Conservation (phyloP, 2,113 vertebrate species). For the Pseudorasbora parva region DNA sequence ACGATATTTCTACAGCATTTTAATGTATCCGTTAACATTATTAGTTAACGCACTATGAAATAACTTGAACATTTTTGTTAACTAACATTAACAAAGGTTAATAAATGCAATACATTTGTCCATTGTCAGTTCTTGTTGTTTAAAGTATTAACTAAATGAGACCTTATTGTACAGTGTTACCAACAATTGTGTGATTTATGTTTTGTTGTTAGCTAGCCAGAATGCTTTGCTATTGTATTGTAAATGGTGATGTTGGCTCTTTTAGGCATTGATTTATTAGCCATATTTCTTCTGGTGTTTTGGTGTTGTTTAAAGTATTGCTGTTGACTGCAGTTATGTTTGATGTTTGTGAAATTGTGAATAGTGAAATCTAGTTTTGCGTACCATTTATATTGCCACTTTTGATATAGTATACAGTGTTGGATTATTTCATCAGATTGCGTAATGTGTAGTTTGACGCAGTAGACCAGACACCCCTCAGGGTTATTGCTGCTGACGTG, state of each 20-base stretch:
- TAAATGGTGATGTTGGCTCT: background rate
- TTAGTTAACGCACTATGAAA: too few relatives aligned
- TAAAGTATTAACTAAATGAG: too few relatives aligned
- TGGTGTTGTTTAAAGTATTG: background rate
- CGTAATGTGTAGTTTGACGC: conserved; percentile 20
- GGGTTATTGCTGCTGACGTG: conserved; percentile 28
- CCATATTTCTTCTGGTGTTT: background rate
- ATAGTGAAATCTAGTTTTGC: background rate
- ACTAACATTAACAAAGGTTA: too few relatives aligned
- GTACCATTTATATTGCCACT: background rate
- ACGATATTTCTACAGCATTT: too few relatives aligned
- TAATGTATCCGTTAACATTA: too few relatives aligned
- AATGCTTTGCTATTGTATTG: background rate
- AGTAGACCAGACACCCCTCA: conserved; percentile 36
- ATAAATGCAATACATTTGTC: too few relatives aligned
- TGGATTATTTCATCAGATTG: background rate
- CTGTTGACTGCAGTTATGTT: background rate
- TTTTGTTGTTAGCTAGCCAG: background rate
- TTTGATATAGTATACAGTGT: background rate
- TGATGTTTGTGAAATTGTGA: background rate
- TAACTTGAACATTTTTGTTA: too few relatives aligned
- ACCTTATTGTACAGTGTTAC: too few relatives aligned
- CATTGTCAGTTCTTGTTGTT: too few relatives aligned
- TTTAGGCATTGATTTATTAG: background rate
- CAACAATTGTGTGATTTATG: background rate